phyloP scores from a whole-genome alignment of 2,888 invertebrate species.

The Pammene fasciana region DNA sequence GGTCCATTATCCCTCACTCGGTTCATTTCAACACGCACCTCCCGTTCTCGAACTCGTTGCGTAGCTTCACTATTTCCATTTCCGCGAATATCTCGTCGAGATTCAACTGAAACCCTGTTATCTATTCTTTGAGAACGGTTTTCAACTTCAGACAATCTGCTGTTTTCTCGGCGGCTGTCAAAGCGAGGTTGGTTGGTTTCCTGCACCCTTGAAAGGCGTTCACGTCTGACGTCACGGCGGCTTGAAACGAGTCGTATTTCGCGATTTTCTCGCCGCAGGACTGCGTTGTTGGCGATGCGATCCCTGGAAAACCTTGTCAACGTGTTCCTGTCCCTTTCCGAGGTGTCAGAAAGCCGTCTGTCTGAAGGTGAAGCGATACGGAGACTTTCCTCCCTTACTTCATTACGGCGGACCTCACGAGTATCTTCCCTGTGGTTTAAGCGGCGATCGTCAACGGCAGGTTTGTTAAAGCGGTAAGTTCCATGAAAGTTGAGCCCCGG shows the following conservation, averaged over 20 bases:
- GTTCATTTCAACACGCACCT: constrained; percentile 38
- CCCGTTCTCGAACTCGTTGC: constrained; percentile 30
- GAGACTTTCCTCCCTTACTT: constrained; percentile 41
- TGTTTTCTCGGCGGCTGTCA: background rate
- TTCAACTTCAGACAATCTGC: constrained; percentile 24
- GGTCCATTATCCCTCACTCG: constrained; percentile 43
- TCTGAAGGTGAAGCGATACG: constrained; percentile 16
- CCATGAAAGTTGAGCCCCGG: constrained; percentile 52
- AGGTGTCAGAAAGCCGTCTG: constrained; percentile 14
- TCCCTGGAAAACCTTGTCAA: constrained; percentile 6
- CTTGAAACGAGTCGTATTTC: constrained; percentile 19
- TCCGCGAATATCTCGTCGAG: constrained; percentile 31
- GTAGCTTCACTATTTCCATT: constrained; percentile 20
- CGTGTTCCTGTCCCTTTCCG: constrained; percentile 9
- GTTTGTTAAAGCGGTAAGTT: constrained; percentile 46
- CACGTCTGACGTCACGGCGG: constrained; percentile 24
- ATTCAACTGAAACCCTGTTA: constrained; percentile 25
- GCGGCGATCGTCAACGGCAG: constrained; percentile 44
- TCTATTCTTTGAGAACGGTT: constrained; percentile 10
- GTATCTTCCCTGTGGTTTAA: constrained; percentile 46
- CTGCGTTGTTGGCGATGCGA: constrained; percentile 20
- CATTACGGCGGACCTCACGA: constrained; percentile 51
- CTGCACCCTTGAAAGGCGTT: constrained; percentile 23
- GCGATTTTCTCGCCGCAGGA: constrained; percentile 13
- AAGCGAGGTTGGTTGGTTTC: constrained; percentile 24